Evolutionary conservation across 2,888 invertebrate genomes (phyloP).

Genomic region (Eupithecia insigniata): DNA sequence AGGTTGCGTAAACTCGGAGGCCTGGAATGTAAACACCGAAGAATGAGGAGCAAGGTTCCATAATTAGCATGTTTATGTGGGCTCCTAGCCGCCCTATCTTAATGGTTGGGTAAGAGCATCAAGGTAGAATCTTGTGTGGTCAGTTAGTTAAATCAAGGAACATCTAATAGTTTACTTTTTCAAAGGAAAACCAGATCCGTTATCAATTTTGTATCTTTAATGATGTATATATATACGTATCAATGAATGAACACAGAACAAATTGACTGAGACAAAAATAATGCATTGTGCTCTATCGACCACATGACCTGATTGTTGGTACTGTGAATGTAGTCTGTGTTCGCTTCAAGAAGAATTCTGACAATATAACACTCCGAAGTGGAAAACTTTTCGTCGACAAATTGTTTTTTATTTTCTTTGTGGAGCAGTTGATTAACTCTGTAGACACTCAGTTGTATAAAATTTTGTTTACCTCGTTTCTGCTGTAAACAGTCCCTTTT

Average conservation of each 20-base stretch:
- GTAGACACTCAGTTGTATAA: slow-evolving; percentile 11
- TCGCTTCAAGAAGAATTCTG: not conserved
- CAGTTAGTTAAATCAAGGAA: not conserved
- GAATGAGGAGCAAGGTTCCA: slow-evolving; percentile 22
- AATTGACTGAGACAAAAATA: slow-evolving; percentile 15
- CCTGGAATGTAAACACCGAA: slow-evolving; percentile 58
- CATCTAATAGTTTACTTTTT: not conserved
- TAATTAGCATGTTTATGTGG: slow-evolving; percentile 13
- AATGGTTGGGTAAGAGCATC: not conserved
- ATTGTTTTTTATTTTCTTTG: slow-evolving; percentile 7
- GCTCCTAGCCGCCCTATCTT: not conserved
- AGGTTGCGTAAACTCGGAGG: slow-evolving; percentile 90
- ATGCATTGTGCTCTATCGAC: slow-evolving; percentile 18
- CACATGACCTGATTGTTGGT: slow-evolving; percentile 17
- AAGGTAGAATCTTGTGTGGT: not conserved
- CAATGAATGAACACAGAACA: slow-evolving; percentile 13
- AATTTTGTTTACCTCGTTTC: slow-evolving; percentile 83
- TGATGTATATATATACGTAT: not conserved
- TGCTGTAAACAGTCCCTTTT: slow-evolving; percentile 89
- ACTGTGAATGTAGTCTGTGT: not conserved
- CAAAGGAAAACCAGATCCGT: not conserved
- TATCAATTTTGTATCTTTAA: not conserved
- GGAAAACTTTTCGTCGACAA: slow-evolving; percentile 8
- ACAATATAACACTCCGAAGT: slow-evolving; percentile 7
- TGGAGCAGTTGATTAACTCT: slow-evolving; percentile 12